phyloP scores from a whole-genome alignment of 2,113 vertebrate genomes.

The Malurus cyaneus region DNA sequence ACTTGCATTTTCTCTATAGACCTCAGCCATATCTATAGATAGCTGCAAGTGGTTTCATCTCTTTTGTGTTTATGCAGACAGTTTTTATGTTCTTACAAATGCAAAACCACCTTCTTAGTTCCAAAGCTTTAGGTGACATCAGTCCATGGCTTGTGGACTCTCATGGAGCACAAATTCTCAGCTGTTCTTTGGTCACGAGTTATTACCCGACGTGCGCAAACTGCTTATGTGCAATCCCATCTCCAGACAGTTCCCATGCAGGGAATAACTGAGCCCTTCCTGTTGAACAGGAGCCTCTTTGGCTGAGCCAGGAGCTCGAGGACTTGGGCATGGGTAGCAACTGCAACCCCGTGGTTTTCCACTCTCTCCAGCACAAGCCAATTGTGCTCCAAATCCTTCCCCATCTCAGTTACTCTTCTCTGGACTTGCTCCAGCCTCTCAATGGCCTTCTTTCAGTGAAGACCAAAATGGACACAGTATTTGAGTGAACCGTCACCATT shows the following conservation, averaged over 20 bases:
- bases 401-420: fast-evolving
- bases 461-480: background rate
- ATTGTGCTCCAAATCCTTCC: background rate
- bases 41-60: background rate
- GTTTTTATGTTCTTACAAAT: background rate
- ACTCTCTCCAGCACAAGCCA: background rate
- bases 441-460: background rate
- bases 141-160: background rate
- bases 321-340: background rate
- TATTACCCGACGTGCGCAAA: background rate
- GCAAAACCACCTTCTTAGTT: background rate
- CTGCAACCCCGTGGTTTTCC: background rate
- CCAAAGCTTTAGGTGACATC: background rate
- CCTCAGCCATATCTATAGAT: background rate
- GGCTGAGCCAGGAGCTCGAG: background rate
- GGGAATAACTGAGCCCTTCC: background rate
- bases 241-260: too few species aligned
- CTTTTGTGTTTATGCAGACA: background rate
- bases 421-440: fast-evolving
- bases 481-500: background rate
- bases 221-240: too few species aligned
- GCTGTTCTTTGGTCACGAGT: background rate
- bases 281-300: background rate
- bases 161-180: background rate
- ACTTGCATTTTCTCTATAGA: background rate